Evolutionary conservation across 1,140 invertebrate genomes (phyloP).

Genomic region (Dolichoris vasculosae): DNA sequence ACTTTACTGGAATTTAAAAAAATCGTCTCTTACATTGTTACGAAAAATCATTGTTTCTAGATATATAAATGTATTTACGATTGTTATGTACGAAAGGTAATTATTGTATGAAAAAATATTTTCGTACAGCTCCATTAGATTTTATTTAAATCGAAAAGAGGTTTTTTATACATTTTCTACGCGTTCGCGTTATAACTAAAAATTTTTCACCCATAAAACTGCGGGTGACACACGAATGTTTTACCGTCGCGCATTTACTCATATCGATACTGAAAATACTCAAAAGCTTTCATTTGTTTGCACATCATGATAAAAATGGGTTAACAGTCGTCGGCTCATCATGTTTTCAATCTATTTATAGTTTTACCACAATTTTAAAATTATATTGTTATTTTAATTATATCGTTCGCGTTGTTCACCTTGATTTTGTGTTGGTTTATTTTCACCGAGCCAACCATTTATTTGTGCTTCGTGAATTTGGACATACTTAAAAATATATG

Average conservation of each 20-base stretch:
- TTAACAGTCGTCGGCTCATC: neutral
- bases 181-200: neutral
- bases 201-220: neutral
- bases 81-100: neutral
- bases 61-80: neutral
- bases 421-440: neutral
- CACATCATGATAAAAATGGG: conserved; percentile 24
- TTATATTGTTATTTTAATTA: conserved; percentile 16
- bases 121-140: neutral
- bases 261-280: conserved; percentile 18
- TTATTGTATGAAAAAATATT: neutral
- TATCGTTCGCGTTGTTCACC: neutral
- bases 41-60: neutral
- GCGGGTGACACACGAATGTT: neutral
- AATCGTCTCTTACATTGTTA: neutral
- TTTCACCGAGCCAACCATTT: neutral
- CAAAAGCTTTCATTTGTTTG: conserved; percentile 27
- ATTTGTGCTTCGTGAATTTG: neutral
- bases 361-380: neutral
- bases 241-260: conserved; percentile 9
- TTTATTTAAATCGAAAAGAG: neutral
- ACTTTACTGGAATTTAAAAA: neutral
- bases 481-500: neutral
- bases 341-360: conserved; percentile 6
- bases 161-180: neutral